phyloP scores from a whole-genome alignment of 2,797 vertebrate genomes.

The Syndactyla subalaris region DNA sequence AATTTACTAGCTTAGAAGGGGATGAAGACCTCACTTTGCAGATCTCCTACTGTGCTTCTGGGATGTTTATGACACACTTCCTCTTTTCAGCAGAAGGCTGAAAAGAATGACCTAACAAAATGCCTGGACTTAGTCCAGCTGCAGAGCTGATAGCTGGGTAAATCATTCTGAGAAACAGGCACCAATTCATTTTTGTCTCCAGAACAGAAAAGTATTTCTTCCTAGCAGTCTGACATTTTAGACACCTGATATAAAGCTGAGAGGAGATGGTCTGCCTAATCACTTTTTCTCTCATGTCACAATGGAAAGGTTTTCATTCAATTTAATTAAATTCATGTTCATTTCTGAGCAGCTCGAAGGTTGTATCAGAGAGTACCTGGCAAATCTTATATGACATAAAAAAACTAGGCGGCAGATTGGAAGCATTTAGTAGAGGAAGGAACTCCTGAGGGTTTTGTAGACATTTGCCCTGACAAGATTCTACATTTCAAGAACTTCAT shows the following conservation, averaged over 20 bases:
- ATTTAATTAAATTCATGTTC: not conserved
- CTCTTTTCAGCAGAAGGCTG: not conserved
- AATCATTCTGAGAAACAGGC: not conserved
- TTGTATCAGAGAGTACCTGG: not conserved
- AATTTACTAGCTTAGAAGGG: not conserved
- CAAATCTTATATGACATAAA: not conserved
- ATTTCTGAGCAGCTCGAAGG: not conserved
- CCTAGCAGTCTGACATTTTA: not conserved
- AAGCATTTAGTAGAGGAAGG: not conserved
- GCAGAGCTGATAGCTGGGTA: not conserved
- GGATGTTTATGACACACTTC: not conserved
- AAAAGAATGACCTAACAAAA: not conserved
- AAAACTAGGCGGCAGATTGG: not conserved
- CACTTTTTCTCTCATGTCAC: not conserved
- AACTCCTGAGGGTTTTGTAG: not conserved
- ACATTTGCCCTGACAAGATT: not conserved
- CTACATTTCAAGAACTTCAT: not conserved
- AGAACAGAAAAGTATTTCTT: not conserved
- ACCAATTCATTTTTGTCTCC: not conserved
- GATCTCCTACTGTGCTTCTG: not conserved
- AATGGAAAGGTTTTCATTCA: not conserved
- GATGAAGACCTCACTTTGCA: not conserved
- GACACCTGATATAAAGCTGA: not conserved
- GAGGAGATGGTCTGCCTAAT: not conserved
- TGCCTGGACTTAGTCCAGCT: not conserved